These are phyloP conservation scores for Ctenoplectra terminalis DNA, from an alignment of 1,140 invertebrate species.

Conservation along the genomic window DNA sequence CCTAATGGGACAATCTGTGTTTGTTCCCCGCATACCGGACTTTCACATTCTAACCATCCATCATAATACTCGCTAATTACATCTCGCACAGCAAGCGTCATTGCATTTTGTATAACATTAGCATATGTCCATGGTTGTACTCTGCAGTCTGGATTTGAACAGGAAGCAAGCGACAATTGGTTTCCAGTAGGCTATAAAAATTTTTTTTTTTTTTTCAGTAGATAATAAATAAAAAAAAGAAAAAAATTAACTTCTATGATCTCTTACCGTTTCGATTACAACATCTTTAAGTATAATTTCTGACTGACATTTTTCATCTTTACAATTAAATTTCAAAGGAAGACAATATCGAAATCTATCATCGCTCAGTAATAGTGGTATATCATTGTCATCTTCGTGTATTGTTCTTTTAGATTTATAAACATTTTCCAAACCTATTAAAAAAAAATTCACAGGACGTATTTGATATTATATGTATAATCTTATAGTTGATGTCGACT, in stretches of 20 bases:
- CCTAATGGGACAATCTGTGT: constrained; percentile 86
- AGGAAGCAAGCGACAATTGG: constrained; percentile 85
- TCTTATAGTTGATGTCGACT: not conserved
- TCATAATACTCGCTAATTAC: constrained; percentile 90
- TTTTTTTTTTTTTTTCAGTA: not conserved
- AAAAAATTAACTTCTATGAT: constrained; percentile 22
- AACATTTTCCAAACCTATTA: constrained; percentile 81
- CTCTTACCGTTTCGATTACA: constrained; percentile 68
- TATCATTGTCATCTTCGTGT: constrained; percentile 83
- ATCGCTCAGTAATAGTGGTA: constrained; percentile 85
- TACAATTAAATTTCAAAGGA: constrained; percentile 87
- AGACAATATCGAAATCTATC: constrained; percentile 91
- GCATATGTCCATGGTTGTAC: constrained; percentile 86
- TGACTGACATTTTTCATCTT: constrained; percentile 84
- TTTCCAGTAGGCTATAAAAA: constrained; percentile 64
- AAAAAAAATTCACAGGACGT: constrained; percentile 65
- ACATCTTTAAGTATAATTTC: constrained; percentile 81
- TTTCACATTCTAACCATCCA: constrained; percentile 93
- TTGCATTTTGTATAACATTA: constrained; percentile 88
- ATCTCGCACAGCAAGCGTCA: constrained; percentile 86
- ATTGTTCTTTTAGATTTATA: constrained; percentile 81
- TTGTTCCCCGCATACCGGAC: constrained; percentile 90
- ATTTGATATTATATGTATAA: not conserved
- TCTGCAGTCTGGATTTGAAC: constrained; percentile 87
- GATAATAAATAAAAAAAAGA: constrained; percentile 10